These are phyloP conservation scores for Achatina immaculata DNA, from an alignment of 1,140 invertebrate species.

Conservation along the genomic window DNA sequence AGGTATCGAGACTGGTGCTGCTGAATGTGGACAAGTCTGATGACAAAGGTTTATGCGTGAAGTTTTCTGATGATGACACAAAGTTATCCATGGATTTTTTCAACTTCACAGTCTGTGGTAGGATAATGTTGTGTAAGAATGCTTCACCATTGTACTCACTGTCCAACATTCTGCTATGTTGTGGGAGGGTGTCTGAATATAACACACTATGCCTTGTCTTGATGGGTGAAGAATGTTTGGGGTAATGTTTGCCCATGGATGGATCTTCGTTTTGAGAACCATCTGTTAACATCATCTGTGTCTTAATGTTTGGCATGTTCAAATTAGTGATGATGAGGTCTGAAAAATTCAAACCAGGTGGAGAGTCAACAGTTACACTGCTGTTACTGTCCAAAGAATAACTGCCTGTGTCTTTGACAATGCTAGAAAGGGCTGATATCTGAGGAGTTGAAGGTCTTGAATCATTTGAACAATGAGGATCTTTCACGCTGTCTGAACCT, in stretches of 20 bases:
- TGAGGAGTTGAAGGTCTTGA: background rate
- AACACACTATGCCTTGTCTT: background rate
- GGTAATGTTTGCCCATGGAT: background rate
- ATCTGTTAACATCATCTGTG: background rate
- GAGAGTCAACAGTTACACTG: conserved; percentile 27
- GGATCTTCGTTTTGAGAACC: background rate
- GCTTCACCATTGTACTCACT: conserved; percentile 27
- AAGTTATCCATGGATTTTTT: conserved; percentile 17
- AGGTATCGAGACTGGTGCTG: conserved; percentile 25
- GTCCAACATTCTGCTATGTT: background rate
- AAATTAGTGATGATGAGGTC: conserved; percentile 34
- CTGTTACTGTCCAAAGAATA: background rate
- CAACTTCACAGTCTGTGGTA: conserved; percentile 26
- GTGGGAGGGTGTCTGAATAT: background rate
- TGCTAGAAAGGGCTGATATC: background rate
- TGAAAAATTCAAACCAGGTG: conserved; percentile 43
- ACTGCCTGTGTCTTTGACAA: background rate
- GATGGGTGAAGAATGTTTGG: background rate
- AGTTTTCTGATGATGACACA: conserved; percentile 15
- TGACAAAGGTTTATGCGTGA: background rate
- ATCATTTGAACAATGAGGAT: background rate
- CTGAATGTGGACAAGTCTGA: background rate
- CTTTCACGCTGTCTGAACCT: background rate
- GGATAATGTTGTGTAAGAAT: conserved; percentile 3
- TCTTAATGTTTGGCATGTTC: background rate